These are phyloP conservation scores for Sthenelais limicola DNA, from an alignment of 2,888 invertebrate genomes.

Conservation along the genomic window DNA sequence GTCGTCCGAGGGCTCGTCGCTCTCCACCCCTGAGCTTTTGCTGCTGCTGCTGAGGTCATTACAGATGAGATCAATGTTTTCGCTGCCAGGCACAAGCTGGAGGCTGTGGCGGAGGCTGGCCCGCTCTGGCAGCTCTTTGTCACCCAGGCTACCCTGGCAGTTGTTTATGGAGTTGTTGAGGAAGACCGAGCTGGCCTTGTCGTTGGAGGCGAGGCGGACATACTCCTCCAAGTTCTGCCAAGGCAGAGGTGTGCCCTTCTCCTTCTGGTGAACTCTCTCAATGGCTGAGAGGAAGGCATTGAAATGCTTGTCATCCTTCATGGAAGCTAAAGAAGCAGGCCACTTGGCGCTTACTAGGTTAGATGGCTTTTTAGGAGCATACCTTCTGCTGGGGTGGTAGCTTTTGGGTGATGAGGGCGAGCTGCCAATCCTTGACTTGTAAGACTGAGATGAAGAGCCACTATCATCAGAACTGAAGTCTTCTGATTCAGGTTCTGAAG, in stretches of 20 bases:
- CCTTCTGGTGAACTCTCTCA: slow-evolving; percentile 66
- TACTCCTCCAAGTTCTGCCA: slow-evolving; percentile 36
- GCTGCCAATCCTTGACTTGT: neutral
- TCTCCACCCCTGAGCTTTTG: slow-evolving; percentile 3
- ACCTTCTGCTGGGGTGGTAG: slow-evolving; percentile 4
- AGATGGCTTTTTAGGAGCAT: slow-evolving; percentile 24
- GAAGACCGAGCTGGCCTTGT: slow-evolving; percentile 31
- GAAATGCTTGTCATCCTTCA: slow-evolving; percentile 66
- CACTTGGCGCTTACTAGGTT: neutral
- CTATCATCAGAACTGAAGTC: slow-evolving; percentile 31
- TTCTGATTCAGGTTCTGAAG: slow-evolving; percentile 44
- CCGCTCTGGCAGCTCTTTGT: slow-evolving; percentile 12
- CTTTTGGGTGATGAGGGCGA: neutral
- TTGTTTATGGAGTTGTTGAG: slow-evolving; percentile 44
- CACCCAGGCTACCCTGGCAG: slow-evolving; percentile 37
- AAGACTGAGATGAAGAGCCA: neutral
- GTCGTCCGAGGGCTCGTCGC: slow-evolving; percentile 27
- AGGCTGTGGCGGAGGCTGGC: slow-evolving; percentile 6
- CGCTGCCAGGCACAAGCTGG: slow-evolving; percentile 59
- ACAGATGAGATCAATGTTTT: slow-evolving; percentile 68
- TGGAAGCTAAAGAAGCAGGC: slow-evolving; percentile 1
- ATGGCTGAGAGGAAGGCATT: slow-evolving; percentile 67
- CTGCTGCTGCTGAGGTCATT: slow-evolving; percentile 59
- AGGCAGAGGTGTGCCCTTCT: slow-evolving; percentile 40
- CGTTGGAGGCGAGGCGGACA: slow-evolving; percentile 17